Base-by-base conservation (phyloP, 64 coral and sea anemone species). In the Platygyra sinensis region DNA sequence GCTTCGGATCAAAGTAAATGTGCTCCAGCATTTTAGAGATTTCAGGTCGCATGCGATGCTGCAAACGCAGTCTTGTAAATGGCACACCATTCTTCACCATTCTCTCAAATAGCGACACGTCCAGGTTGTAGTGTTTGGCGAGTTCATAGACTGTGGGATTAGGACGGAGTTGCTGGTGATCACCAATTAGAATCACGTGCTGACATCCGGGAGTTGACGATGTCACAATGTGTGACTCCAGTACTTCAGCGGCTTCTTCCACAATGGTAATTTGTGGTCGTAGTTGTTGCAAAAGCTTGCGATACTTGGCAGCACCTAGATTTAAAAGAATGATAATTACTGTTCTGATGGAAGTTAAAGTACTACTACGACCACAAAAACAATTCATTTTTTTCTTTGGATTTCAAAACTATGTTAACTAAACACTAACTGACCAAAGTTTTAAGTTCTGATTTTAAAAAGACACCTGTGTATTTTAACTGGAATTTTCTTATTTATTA, bases 111-210 rank as follows among this genome's bases (percentile, higher is more conserved):
- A 98, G 84, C 24, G 95, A 98, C 78, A 98, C 87, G 72, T 98
- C 91, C 61, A 96, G 85, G 3, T 87, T 60, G 76, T 91, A 98
- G 79, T 94, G 72, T 67, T 91, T 94, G 2, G 92, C 95, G 46
- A 94, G 78, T 17, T 83, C 55, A 52, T 78, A 98, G 76, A 98
- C 95, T 9, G 89, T 98, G n/a, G 95, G 95, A 75, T 94, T 98
- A 72, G 95, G 95, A 24, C 95, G 88, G 31, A 98, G 82, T 22
- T 98, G 95, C 51, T 98, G 88, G 30, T 98, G 95, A 88, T 98
- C 95, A 62, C 95, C 95, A 94, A 98, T 98, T 72, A 98, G 42
- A 94, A 98, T 94, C 87, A 98, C 73, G 33, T 98, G 95, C 78
- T 98, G 92, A 72, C 95, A 98, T 76, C 88, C 92, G 32, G 88